Base-by-base conservation (phyloP, 2,113 vertebrate species). In the Mellivora capensis region DNA sequence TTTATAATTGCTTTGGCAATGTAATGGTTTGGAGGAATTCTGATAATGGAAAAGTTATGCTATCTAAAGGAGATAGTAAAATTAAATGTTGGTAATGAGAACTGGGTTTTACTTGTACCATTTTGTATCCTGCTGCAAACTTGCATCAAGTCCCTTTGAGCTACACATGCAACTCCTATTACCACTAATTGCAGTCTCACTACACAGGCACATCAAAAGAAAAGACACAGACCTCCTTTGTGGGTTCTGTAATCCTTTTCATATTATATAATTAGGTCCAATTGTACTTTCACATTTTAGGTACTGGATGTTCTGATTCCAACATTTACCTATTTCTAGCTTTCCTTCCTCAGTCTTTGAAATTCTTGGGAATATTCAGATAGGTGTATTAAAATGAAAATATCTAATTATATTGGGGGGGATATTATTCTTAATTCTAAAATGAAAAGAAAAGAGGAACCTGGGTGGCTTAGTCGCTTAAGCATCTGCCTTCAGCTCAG, bases 1-100 rank as follows among this genome's bases (percentile, higher is more conserved):
- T 87, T 97, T 92, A 85, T 94, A 96, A 96, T 96, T 95, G 69
- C 62, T 95, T 94, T 96, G 91, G 69, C 93, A 57, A 92, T 95
- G 29, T 91, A 92, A 95, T 64, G 44, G 29, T 21, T 84, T 92
- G 69, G 62, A 74, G 59, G 83, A 93, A 92, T 98, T 90, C 83
- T 96, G 96, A 96, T 95, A 98, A 96, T 29, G 3, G 18, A 96
- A 97, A 90, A 96, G 87, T 52, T 91, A 89, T 42, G 18, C 84
- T 95, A 90, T 92, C 82, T 94, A 86, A 91, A 95, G 44, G 61
- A 95, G 64, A 87, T 91, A 96, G 89, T 95, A 95, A 93, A 97
- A 96, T 97, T 90, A 61, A 77, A 87, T 67, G 71, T 57, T 97
- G 49, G 84, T 97, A 95, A 96, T 87, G 67, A 97, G 81, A 87